Base-by-base conservation (phyloP, 2,888 invertebrate genomes). In the Craniophora ligustri region DNA sequence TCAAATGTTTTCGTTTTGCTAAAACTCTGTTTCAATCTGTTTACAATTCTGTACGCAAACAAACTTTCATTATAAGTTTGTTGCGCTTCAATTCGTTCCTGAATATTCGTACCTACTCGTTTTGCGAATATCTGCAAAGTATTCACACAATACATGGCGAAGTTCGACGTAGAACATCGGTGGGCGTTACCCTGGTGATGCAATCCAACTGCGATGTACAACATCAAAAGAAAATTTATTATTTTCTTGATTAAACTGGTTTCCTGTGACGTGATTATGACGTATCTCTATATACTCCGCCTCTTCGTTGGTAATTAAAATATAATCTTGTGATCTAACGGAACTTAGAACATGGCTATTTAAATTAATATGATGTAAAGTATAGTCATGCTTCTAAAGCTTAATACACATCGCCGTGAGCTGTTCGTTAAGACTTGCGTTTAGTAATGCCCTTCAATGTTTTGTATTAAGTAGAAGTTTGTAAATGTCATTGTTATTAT, bases 21-120 rank as follows among this genome's bases (percentile, higher is more conserved):
- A 61, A 40, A 61, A 8, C 18, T 19, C 28, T 14, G 28, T 42
- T 45, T 23, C 40, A 51, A 23, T 36, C 44, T 39, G 15, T 14
- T 13, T 14, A 14, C 11, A 41, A 41, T 51, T 45, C 21, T 44
- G 11, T 13, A 36, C 16, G 19, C 14, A 26, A 40, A 67, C 44
- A 36, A 35, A 36, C 16, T 44, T n/a, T 44, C 61, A 45, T 51
- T 67, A 67, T 61, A 67, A 5, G 50, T 45, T n/a, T 36, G 36
- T 67, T 35, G 7, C 8, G 30, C 42, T 48, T 67, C 50, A 40
- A 67, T 62, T 34, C 44, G 13, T 40, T 60, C 32, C 7, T 30
- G 23, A 8, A 62, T 21, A 28, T 10, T 10, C 2, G 14, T 28
- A 30, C 14, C 16, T 46, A 45, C 35, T n/a, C n/a, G n/a, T 31